Percentiles rank a stretch among this genome's conserved stretches.
phyloP scores from a whole-genome alignment of 2,888 invertebrate species.

The Meta bourneti region DNA sequence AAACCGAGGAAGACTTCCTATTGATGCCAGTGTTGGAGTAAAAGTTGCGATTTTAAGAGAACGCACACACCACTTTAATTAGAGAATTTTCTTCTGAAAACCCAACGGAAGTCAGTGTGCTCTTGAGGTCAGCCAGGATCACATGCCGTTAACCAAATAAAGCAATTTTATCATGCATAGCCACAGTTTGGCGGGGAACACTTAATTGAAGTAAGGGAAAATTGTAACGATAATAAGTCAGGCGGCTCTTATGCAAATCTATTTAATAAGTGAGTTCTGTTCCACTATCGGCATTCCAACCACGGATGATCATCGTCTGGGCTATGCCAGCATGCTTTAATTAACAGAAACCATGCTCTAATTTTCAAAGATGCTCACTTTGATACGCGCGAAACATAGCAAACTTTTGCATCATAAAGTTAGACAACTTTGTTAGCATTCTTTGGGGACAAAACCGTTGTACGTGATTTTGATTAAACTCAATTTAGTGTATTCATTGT shows the following conservation, averaged over 20 bases:
- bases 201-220: slow-evolving; percentile 59
- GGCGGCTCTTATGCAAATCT: slow-evolving; percentile 60
- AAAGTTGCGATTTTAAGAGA: too few relatives aligned
- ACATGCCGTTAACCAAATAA: slow-evolving; percentile 19
- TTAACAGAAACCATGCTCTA: slow-evolving; percentile 55
- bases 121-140: background rate
- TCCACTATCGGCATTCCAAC: slow-evolving; percentile 43
- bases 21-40: background rate
- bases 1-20: background rate
- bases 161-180: slow-evolving; percentile 53
- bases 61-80: background rate
- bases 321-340: slow-evolving; percentile 40
- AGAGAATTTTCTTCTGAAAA: background rate
- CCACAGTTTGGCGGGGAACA: slow-evolving; percentile 26
- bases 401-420: slow-evolving; percentile 51
- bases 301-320: slow-evolving; percentile 36
- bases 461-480: slow-evolving; percentile 61
- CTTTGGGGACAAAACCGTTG: slow-evolving; percentile 26
- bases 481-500: slow-evolving; percentile 29
- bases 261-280: slow-evolving; percentile 64
- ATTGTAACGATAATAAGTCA: slow-evolving; percentile 63
- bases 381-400: background rate
- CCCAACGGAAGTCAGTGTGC: background rate
- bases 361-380: slow-evolving; percentile 26
- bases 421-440: slow-evolving; percentile 49